phyloP scores from a whole-genome alignment of 35 echinoderm and acorn worm genomes.

The Apostichopus parvimensis region DNA sequence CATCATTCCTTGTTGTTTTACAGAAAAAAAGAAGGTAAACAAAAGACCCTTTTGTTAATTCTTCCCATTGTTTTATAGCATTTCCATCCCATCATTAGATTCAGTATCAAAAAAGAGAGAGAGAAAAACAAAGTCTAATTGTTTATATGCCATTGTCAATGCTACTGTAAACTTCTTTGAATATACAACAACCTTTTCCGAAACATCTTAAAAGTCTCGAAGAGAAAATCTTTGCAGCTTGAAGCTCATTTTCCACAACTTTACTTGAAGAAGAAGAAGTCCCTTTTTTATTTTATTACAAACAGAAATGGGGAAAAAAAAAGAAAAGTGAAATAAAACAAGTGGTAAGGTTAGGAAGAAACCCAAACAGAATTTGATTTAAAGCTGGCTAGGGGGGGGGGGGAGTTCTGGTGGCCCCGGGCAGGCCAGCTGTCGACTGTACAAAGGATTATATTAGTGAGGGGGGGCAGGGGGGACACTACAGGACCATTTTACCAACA shows the following conservation, averaged over 20 bases:
- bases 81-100: too few species aligned
- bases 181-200: too few species aligned
- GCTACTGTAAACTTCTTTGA: too few species aligned
- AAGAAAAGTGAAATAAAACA: not conserved
- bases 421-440: not conserved
- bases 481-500: constrained; percentile 39
- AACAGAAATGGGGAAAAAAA: not conserved
- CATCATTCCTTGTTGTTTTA: too few species aligned
- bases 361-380: not conserved
- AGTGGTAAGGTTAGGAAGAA: not conserved
- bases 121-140: too few species aligned
- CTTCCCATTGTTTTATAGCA: too few species aligned
- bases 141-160: too few species aligned
- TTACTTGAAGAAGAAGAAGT: not conserved
- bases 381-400: not conserved
- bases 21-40: too few species aligned
- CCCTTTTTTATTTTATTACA: not conserved
- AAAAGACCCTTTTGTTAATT: too few species aligned
- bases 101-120: too few species aligned
- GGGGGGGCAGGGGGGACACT: not conserved
- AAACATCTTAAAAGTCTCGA: too few species aligned
- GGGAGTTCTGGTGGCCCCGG: not conserved
- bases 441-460: not conserved
- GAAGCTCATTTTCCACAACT: not conserved
- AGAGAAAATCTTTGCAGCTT: too few species aligned